Evolutionary conservation across 2,797 vertebrate genomes (phyloP).

Genomic region (Bovichtus diacanthus): DNA sequence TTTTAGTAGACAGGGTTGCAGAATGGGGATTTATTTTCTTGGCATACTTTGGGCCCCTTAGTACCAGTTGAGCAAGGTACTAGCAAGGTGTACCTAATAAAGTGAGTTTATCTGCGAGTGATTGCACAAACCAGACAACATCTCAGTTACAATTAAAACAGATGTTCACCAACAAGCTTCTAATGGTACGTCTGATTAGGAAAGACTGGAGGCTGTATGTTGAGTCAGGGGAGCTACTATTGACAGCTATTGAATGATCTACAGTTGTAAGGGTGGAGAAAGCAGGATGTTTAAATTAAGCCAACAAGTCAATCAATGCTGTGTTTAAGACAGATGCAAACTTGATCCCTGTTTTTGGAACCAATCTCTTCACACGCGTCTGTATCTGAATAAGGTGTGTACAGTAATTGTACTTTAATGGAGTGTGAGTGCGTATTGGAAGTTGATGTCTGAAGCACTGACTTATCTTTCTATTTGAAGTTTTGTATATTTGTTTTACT

Average conservation of each 20-base stretch:
- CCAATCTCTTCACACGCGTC: constrained; percentile 39
- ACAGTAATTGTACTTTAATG: constrained; percentile 26
- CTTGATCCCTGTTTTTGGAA: constrained; percentile 60
- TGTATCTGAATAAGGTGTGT: constrained; percentile 24
- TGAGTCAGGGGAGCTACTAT: constrained; percentile 75
- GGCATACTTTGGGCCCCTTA: no score
- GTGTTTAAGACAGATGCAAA: constrained; percentile 65
- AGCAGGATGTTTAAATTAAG: constrained; percentile 80
- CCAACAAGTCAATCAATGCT: constrained; percentile 76
- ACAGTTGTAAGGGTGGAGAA: constrained; percentile 74
- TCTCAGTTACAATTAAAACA: constrained; percentile 67
- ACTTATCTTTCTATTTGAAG: constrained; percentile 3
- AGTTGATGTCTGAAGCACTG: constrained; percentile 16
- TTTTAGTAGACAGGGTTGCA: no score
- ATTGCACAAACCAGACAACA: constrained; percentile 52
- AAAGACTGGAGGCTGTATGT: constrained; percentile 69
- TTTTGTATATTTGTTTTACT: constrained; percentile 25
- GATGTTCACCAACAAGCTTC: constrained; percentile 64
- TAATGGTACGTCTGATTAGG: constrained; percentile 69
- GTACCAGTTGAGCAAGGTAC: no score
- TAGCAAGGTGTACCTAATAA: no score
- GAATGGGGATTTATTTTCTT: no score
- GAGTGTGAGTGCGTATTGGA: constrained; percentile 13
- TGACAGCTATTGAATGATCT: constrained; percentile 81
- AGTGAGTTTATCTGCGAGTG: constrained; percentile 16